Percentiles rank a stretch among this genome's conserved stretches.
phyloP scores from a whole-genome alignment of 2,888 invertebrate genomes.

The Drosophila histrio region DNA sequence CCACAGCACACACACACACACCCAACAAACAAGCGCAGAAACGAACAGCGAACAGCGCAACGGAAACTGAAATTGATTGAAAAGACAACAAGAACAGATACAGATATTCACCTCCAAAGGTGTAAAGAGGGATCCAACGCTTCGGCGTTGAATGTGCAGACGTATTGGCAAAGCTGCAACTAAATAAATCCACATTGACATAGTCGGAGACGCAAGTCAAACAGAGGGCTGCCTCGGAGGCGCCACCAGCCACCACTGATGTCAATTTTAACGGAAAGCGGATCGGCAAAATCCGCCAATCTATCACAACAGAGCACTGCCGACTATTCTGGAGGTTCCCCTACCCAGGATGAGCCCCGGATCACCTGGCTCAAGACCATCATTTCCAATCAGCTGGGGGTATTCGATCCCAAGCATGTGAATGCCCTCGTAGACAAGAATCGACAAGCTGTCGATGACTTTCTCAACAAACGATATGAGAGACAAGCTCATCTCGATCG shows the following conservation, averaged over 20 bases:
- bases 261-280: conserved; percentile 9
- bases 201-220: neutral
- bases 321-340: conserved; percentile 5
- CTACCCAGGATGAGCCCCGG: conserved; percentile 85
- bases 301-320: neutral
- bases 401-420: conserved; percentile 81
- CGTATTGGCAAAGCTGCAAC: conserved; percentile 34
- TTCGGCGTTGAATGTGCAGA: conserved; percentile 59
- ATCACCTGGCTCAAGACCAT: conserved; percentile 89
- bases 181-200: conserved; percentile 40
- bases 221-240: neutral
- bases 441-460: conserved; percentile 85
- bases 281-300: conserved; percentile 7
- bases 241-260: conserved; percentile 4
- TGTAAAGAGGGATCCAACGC: conserved; percentile 19
- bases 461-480: conserved; percentile 86
- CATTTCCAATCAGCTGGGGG: conserved; percentile 84
- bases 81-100: conserved; percentile 55
- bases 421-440: conserved; percentile 83
- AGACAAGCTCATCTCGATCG: conserved; percentile 85
- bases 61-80: conserved; percentile 70
- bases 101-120: conserved; percentile 5
- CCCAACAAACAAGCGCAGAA: conserved; percentile 50
- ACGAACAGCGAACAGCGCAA: conserved; percentile 59
- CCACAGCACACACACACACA: conserved; percentile 17